Percentiles rank a stretch among this genome's conserved stretches.
Conservation (phyloP, 1,140 invertebrate genomes). For the Nebria ingens region DNA sequence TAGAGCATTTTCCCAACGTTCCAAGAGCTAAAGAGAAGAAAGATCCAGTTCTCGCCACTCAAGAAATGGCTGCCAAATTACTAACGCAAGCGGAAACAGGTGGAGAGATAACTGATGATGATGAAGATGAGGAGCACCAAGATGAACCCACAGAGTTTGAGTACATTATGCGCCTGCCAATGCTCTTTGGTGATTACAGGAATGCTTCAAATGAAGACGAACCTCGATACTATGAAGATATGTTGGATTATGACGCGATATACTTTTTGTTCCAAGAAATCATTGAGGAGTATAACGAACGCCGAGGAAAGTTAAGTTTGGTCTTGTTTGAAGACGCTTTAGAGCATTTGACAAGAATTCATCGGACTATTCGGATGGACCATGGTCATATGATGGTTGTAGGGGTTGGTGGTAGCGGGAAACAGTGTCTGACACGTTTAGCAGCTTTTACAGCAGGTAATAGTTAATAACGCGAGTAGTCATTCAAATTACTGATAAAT, state of each 20-base stretch:
- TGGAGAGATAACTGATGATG: conserved; percentile 25
- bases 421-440: conserved; percentile 59
- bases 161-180: conserved; percentile 64
- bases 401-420: conserved; percentile 78
- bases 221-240: conserved; percentile 73
- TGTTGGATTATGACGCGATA: conserved; percentile 78
- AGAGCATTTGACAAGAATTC: conserved; percentile 76
- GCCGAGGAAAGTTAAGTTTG: conserved; percentile 54
- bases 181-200: conserved; percentile 76
- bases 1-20: neutral
- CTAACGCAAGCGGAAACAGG: conserved; percentile 20
- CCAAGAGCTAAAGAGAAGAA: conserved; percentile 27
- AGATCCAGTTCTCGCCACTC: conserved; percentile 16
- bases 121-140: conserved; percentile 33
- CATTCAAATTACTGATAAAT: neutral
- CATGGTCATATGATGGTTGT: conserved; percentile 74
- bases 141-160: conserved; percentile 45
- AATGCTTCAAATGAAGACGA: conserved; percentile 72
- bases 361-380: conserved; percentile 65
- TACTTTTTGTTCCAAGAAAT: conserved; percentile 82
- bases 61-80: conserved; percentile 24
- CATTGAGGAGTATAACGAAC: conserved; percentile 74
- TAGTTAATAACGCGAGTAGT: conserved; percentile 8
- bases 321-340: conserved; percentile 85
- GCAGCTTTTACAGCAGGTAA: conserved; percentile 62